A percentile compares a stretch with the other conserved stretches of the same genome.
These are phyloP conservation scores for Scrobipalpa atriplicella DNA, from an alignment of 2,888 invertebrate species.

Conservation along the genomic window DNA sequence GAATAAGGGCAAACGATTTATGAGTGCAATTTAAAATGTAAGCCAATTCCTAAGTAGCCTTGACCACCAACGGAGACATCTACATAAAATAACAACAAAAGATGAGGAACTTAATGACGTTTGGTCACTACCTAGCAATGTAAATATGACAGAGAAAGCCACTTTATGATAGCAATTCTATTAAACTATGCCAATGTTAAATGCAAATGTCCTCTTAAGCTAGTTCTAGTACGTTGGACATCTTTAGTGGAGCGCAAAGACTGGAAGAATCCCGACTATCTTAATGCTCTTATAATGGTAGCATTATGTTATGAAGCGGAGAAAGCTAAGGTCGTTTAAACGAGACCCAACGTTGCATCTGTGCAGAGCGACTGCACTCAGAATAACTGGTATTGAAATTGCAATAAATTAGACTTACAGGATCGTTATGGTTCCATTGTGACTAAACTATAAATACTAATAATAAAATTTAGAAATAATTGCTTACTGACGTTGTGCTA, in stretches of 20 bases:
- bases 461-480: too few relatives aligned
- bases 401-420: neutral
- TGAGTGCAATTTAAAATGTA: neutral
- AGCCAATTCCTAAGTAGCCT: neutral
- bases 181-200: constrained; percentile 43
- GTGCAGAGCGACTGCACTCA: constrained; percentile 9
- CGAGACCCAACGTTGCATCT: constrained; percentile 47
- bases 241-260: constrained; percentile 53
- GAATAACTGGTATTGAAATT: neutral
- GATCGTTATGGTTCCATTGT: neutral
- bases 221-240: constrained; percentile 47
- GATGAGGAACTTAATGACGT: neutral
- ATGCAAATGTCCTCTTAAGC: constrained; percentile 51
- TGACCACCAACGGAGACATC: neutral
- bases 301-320: constrained; percentile 57
- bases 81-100: constrained; percentile 1
- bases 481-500: too few relatives aligned
- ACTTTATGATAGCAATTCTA: constrained; percentile 38
- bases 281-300: constrained; percentile 75
- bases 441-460: too few relatives aligned
- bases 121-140: neutral
- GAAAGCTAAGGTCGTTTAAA: constrained; percentile 69
- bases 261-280: constrained; percentile 48
- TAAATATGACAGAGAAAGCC: constrained; percentile 31
- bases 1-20: neutral